phyloP scores from a whole-genome alignment of 2,888 invertebrate genomes.

The Aporophyla nigra region DNA sequence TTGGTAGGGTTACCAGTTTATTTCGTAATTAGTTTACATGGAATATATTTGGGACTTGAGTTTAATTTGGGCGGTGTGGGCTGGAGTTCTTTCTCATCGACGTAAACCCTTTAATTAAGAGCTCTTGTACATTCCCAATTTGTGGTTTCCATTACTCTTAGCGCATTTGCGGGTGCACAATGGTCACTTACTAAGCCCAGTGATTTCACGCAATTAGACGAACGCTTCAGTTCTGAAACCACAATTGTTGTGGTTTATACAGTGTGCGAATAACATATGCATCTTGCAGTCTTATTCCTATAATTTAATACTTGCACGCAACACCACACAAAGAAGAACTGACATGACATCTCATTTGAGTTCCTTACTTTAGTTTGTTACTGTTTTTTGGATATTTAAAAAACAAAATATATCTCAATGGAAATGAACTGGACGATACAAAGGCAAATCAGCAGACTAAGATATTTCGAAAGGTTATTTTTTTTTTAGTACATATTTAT shows the following conservation, averaged over 20 bases:
- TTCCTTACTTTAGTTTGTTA: slow-evolving; percentile 4
- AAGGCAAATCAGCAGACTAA: not conserved
- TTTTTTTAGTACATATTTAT: too few relatives aligned
- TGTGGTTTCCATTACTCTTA: slow-evolving; percentile 23
- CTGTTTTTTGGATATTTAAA: not conserved
- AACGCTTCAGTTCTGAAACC: slow-evolving; percentile 19
- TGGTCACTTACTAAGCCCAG: not conserved
- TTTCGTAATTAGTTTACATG: slow-evolving; percentile 21
- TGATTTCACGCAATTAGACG: slow-evolving; percentile 25
- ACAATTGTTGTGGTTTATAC: slow-evolving; percentile 11
- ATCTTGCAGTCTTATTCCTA: slow-evolving; percentile 10
- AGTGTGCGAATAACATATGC: slow-evolving; percentile 1
- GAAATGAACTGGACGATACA: not conserved
- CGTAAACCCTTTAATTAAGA: slow-evolving; percentile 12
- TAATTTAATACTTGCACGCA: slow-evolving; percentile 35
- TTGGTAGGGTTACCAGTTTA: slow-evolving; percentile 15
- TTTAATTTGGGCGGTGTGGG: slow-evolving; percentile 7
- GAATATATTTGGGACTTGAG: not conserved
- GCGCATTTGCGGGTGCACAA: slow-evolving; percentile 14
- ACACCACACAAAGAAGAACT: slow-evolving; percentile 9
- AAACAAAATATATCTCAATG: not conserved
- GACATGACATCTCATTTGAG: slow-evolving; percentile 22
- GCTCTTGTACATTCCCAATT: slow-evolving; percentile 14
- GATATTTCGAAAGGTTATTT: not conserved
- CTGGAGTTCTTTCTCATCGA: not conserved